Evolutionary conservation across 2,888 invertebrate genomes (phyloP).

Genomic region (Pherbina coryleti): DNA sequence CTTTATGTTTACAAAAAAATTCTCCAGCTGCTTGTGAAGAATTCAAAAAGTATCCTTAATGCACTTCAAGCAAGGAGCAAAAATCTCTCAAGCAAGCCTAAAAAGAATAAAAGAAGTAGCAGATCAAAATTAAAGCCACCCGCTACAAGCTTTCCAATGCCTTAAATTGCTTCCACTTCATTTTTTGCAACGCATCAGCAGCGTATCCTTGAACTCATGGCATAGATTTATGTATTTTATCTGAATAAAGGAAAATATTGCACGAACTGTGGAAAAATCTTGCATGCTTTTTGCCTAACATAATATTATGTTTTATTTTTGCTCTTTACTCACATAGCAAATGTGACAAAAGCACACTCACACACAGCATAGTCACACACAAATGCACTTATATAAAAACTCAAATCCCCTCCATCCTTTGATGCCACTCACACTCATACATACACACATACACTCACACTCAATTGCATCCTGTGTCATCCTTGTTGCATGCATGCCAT

Average conservation of each 20-base stretch:
- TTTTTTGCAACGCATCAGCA: not conserved
- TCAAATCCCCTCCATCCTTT: not conserved
- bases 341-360: not conserved
- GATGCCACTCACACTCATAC: not conserved
- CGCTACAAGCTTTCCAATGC: too few species aligned
- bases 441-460: not conserved
- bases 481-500: too few species aligned
- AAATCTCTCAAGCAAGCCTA: too few species aligned
- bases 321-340: not conserved
- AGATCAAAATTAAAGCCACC: too few species aligned
- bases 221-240: constrained; percentile 24
- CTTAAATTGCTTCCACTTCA: constrained; percentile 29
- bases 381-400: not conserved
- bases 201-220: constrained; percentile 23
- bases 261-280: not conserved
- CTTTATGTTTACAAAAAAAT: too few species aligned
- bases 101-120: too few species aligned
- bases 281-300: not conserved
- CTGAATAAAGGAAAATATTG: not conserved
- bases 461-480: not conserved
- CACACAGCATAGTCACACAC: constrained; percentile 9
- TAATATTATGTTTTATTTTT: not conserved
- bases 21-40: not conserved
- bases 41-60: not conserved
- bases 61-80: too few species aligned